Conservation (phyloP, 2,113 vertebrate species). For the Oncorhynchus keta region DNA sequence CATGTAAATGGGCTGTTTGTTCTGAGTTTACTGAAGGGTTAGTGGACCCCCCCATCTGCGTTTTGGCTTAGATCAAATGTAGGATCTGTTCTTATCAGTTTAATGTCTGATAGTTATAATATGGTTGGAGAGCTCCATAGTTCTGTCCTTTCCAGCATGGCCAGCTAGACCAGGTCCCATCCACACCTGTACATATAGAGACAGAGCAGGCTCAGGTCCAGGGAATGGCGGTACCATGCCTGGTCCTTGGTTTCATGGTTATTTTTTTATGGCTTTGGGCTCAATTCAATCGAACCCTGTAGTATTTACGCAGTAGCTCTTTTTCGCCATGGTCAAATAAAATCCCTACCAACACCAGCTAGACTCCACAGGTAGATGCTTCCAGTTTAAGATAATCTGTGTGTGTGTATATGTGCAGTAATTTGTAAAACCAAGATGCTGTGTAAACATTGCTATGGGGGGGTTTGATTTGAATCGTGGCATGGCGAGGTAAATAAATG, state of each 20-base stretch:
- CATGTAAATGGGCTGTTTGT: constrained; percentile 6
- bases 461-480: constrained; percentile 17
- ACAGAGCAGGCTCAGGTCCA: constrained; percentile 53
- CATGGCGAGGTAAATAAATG: constrained; percentile 39
- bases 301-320: no score
- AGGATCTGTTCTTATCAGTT: constrained; percentile 26
- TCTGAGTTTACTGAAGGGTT: no score
- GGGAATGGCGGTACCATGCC: constrained; percentile 32
- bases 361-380: no score
- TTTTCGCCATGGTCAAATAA: no score
- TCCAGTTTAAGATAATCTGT: no score
- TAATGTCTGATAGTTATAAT: neutral
- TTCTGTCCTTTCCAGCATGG: constrained; percentile 29
- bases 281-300: constrained; percentile 5
- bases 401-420: no score
- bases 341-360: no score
- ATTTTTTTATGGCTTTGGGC: constrained; percentile 55
- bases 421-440: no score
- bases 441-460: no score
- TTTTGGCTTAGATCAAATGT: constrained; percentile 38
- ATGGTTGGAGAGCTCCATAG: neutral
- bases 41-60: neutral
- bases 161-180: constrained; percentile 25
- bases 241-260: constrained; percentile 39
- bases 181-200: constrained; percentile 53